Base-by-base conservation (phyloP, 2,888 invertebrate genomes). In the Leptinotarsa tumamoca region DNA sequence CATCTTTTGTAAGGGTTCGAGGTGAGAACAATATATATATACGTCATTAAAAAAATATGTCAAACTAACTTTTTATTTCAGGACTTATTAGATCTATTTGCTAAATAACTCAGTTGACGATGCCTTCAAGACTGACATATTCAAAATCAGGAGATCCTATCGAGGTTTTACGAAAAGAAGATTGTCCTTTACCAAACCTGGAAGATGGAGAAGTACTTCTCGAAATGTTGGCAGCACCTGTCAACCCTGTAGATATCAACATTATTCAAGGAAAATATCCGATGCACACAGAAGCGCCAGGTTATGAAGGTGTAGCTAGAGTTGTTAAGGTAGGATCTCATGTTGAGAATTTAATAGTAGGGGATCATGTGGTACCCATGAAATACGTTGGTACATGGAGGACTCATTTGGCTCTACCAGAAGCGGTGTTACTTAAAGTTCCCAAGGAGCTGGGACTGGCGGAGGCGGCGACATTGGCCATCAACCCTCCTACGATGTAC, bases 161-260 rank as follows among this genome's bases (percentile, higher is more conserved):
- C 7, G 91, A 93, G 84, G 97, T 97, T 66, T 88, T 97, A n/a
- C 90, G 92, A 80, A 88, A 92, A 79, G 92, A 92, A 84, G 88
- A 90, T 58, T 83, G 84, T 49, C 83, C 89, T 74, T 15, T 93
- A 51, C 90, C 91, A 3, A 87, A 89, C 17, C 89, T 92, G 0
- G 89, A 91, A 75, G 88, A 90, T 76, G 91, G 91, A 69, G 91
- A 98, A 89, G 94, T 98, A 2, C 87, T 95, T 43, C 92, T 98
- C 0, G 93, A 94, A 87, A 95, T 97, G 92, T 84, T 98, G 61
- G 95, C 97, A 50, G 93, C 98, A 0, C 96, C 99, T 0, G 93
- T 99, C 13, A 99, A 99, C 89, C 99, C 99, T 3, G 97, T 99
- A 0, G 99, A 99, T 87, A 96, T 99, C 73, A 99, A 99, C 88